Evolutionary conservation across 2,113 vertebrate genomes (phyloP), one percentile per base, ranked within the genome.

Genomic region (Pan paniscus): DNA sequence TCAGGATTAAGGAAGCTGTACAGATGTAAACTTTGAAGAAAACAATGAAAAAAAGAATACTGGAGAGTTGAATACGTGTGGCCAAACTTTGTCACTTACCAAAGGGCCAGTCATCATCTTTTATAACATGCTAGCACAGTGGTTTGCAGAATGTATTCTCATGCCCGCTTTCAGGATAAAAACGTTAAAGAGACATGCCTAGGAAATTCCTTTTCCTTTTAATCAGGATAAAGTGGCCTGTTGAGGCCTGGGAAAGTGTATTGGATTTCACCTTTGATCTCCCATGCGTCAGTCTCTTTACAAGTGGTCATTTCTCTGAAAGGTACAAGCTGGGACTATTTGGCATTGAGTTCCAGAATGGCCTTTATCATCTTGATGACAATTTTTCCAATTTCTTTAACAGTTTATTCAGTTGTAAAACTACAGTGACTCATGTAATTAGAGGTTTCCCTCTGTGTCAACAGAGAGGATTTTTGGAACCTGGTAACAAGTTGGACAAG

Each of bases 331-430:
- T 97, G 93, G 92, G 93, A 93, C 87, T 91, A 35, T 92, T 92
- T 95, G 93, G 94, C 90, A 88, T 97, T 67, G 90, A 46, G 40
- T n/a, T 97, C 96, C 93, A 97, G 76, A 94, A 96, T 92, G 97
- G 97, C 96, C 43, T 81, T 97, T 98, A 98, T 98, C 95, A 98
- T 91, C 98, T 96, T 89, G 27, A 18, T 98, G 97, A 98, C 94
- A 97, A 14, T 89, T 98, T 98, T 98, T 97, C 94, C 97, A 95
- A 64, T 98, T 98, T 98, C 97, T 32, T 97, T 98, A 97, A 96
- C 95, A 98, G 94, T 98, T 98, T 98, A 96, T 98, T 98, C 96
- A 97, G 97, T 98, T 98, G 92, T 98, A 98, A 98, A 98, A 97
- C 94, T 98, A 93, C 83, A 93, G 57, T 98, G 98, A 99, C 97